A percentile compares a stretch with the other conserved stretches of the same genome.
Conservation (phyloP, 2,797 vertebrate species). For the Spheniscus humboldti region DNA sequence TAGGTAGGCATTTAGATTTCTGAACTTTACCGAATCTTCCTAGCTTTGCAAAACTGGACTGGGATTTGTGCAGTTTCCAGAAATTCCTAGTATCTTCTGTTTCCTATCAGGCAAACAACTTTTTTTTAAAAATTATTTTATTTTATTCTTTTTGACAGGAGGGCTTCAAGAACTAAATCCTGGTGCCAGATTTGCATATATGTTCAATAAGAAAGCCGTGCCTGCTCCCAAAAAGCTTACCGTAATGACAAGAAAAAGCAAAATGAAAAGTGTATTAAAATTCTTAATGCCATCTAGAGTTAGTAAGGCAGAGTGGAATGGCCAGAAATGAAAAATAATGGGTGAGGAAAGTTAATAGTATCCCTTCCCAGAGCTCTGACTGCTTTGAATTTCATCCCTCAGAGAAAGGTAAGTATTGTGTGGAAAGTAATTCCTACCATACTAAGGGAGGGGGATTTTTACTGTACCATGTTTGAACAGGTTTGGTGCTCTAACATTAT, state of each 20-base stretch:
- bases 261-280: background rate
- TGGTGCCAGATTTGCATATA: background rate
- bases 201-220: background rate
- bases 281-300: conserved; percentile 5
- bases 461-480: conserved; percentile 5
- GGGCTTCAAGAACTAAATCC: background rate
- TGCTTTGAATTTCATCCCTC: conserved; percentile 17
- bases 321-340: conserved; percentile 20
- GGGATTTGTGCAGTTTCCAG: background rate
- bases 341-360: conserved; percentile 9
- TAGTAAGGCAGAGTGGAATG: background rate
- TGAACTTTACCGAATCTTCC: background rate
- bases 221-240: background rate
- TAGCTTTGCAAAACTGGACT: background rate
- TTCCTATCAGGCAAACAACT: background rate
- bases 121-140: no score
- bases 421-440: conserved; percentile 15
- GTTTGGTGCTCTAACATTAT: background rate
- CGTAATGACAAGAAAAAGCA: conserved; percentile 21
- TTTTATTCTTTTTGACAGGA: background rate
- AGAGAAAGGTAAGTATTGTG: background rate
- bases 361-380: background rate
- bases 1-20: background rate
- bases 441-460: background rate
- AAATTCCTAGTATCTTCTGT: background rate